phyloP scores from a whole-genome alignment of 2,888 invertebrate genomes.

The Drosophila conformis region DNA sequence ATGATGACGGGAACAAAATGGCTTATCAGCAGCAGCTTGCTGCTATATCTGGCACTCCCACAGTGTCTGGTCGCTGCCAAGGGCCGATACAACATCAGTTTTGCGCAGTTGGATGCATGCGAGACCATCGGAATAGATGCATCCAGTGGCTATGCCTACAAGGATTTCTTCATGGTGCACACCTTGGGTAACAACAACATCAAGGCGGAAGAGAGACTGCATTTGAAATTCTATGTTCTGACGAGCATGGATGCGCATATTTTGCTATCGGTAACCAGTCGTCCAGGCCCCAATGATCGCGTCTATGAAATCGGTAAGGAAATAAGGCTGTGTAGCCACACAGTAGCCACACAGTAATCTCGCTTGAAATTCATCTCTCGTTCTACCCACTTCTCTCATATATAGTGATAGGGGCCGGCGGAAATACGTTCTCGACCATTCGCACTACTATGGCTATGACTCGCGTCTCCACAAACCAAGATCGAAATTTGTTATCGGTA shows the following conservation, averaged over 20 bases:
- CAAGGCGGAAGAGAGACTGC: constrained; percentile 81
- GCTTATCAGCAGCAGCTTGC: constrained; percentile 58
- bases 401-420: constrained; percentile 88
- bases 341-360: background rate
- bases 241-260: constrained; percentile 90
- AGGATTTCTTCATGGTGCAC: constrained; percentile 86
- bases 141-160: constrained; percentile 86
- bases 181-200: constrained; percentile 78
- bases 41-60: constrained; percentile 34
- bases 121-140: constrained; percentile 86
- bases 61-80: constrained; percentile 32
- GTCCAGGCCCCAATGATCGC: constrained; percentile 85
- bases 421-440: constrained; percentile 89
- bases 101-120: constrained; percentile 84
- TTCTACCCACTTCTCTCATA: background rate
- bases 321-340: background rate
- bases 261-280: constrained; percentile 86
- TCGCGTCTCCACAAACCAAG: constrained; percentile 87
- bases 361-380: background rate
- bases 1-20: constrained; percentile 18
- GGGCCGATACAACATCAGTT: constrained; percentile 79
- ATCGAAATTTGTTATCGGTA: constrained; percentile 87
- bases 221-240: constrained; percentile 89
- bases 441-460: constrained; percentile 87
- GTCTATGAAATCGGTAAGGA: constrained; percentile 88